phyloP scores from a whole-genome alignment of 2,113 vertebrate species.

The Spizaetus ornatus region DNA sequence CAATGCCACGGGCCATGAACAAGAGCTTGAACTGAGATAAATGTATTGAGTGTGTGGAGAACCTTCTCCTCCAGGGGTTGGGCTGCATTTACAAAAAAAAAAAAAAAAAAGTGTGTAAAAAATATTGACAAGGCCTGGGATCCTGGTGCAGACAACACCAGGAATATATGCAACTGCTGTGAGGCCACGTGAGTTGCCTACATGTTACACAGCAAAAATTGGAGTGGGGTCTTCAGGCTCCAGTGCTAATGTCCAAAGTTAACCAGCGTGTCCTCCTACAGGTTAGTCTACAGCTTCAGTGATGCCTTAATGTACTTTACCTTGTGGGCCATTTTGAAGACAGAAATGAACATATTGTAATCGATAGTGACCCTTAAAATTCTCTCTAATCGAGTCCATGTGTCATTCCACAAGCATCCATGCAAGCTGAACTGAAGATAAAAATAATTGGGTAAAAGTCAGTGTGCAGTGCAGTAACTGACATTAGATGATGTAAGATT shows the following conservation, averaged over 20 bases:
- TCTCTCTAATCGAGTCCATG: not conserved
- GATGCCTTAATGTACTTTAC: not conserved
- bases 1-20: not conserved
- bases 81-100: not conserved
- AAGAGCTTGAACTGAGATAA: not conserved
- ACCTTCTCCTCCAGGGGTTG: not conserved
- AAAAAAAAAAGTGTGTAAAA: not conserved
- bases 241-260: not conserved
- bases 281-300: not conserved
- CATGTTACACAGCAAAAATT: not conserved
- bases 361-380: not conserved
- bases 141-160: not conserved
- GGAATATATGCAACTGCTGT: not conserved
- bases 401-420: not conserved
- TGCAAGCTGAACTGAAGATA: not conserved
- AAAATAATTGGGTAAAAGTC: slow-evolving; percentile 49
- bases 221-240: not conserved
- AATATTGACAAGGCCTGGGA: not conserved
- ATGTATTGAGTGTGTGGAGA: not conserved
- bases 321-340: not conserved
- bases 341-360: not conserved
- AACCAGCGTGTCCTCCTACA: not conserved
- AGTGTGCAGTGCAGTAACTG: slow-evolving; percentile 11
- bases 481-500: not conserved
- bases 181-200: not conserved